phyloP scores from a whole-genome alignment of 2,113 vertebrate genomes.

The Leucoraja erinaceus region DNA sequence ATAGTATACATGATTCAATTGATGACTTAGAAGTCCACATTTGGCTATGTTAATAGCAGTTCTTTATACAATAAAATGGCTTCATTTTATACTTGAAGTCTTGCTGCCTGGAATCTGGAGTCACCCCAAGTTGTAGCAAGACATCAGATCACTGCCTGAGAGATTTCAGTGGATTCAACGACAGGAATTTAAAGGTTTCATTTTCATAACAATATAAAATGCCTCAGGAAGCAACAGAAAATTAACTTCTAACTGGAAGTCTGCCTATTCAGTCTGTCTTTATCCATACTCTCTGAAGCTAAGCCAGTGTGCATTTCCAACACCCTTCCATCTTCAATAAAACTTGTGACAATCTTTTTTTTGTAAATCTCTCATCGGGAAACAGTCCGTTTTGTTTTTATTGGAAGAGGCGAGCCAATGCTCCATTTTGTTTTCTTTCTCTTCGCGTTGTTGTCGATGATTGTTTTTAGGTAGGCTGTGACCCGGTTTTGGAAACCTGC shows the following conservation, averaged over 20 bases:
- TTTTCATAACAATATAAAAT: neutral
- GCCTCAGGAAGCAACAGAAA: neutral
- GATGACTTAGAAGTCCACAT: neutral
- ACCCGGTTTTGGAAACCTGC: neutral
- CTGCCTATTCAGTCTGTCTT: neutral
- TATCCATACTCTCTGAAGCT: neutral
- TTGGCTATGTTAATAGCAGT: neutral
- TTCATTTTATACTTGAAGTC: neutral
- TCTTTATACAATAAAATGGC: neutral
- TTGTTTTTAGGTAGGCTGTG: neutral
- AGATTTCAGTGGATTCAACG: neutral
- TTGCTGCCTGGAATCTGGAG: neutral
- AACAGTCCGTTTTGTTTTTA: neutral
- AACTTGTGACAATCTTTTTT: conserved; percentile 20
- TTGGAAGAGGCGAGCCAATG: neutral
- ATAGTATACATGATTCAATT: neutral
- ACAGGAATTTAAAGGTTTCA: neutral
- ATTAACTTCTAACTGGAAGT: neutral
- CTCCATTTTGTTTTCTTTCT: neutral
- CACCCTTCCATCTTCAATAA: neutral
- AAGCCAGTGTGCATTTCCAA: neutral
- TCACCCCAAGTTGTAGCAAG: neutral
- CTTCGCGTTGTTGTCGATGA: neutral
- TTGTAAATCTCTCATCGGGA: neutral
- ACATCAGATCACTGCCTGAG: conserved; percentile 9